Evolutionary conservation across 2,113 vertebrate species (phyloP), one percentile per base, ranked within the genome.

Genomic region (Aix galericulata): DNA sequence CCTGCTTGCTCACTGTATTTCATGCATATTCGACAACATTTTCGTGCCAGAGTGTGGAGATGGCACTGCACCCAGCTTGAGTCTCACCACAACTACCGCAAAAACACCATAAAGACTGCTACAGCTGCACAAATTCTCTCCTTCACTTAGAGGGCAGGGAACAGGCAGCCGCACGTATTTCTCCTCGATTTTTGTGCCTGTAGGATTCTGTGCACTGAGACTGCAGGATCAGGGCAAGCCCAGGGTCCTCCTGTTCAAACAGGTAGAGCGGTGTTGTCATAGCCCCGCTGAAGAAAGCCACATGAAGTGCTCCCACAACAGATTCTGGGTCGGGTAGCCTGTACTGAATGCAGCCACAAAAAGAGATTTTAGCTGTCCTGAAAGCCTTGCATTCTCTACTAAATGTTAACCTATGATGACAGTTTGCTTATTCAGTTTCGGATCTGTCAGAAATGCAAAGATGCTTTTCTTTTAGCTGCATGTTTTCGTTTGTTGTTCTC

Each of bases 11-110:
- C 72, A 36, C 53, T 73, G 36, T 40, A 40, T 40, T 40, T 40
- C 13, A 3, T 40, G 40, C 40, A 40, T 40, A 40, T 27, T 73
- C 23, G 9, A 27, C 55, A 17, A 55, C 7, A 3, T 16, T 80
- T 80, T 77, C 17, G 8, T 53, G 17, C 73, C 56, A 2, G 46
- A 29, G 50, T 1, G 15, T 29, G 56, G 69, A 67, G 69, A 6
- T 27, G 64, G 46, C 69, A 81, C 60, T 8, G 42, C 13, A 4
- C 0, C 0, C 1, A 1, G 10, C 50, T 80, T 78, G 8, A 18
- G 27, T 76, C 52, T 74, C 50, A 23, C 42, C 67, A 8, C 46
- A 40, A 14, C n/a, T 25, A 29, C 55, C 27, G 17, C 56, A 68
- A 44, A 44, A 59, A 56, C 34, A 23, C 59, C 17, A 5, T 9